Evolutionary conservation across 37 sponge, comb jelly and placozoan genomes (phyloP).

Genomic region (Ianthella basta): DNA sequence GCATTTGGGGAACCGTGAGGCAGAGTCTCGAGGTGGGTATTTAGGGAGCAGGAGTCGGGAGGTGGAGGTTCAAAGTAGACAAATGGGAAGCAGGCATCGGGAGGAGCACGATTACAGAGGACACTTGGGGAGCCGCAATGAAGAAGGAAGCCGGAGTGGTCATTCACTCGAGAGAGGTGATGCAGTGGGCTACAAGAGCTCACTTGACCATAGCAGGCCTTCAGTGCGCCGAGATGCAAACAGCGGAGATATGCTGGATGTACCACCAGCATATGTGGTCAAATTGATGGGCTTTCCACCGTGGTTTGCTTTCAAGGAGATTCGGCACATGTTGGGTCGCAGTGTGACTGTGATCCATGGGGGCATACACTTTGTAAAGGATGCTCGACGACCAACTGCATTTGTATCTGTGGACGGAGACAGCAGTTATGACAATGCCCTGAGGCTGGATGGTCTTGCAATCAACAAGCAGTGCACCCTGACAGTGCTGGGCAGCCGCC

Average conservation of each 20-base stretch:
- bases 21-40: too few species aligned
- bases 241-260: too few species aligned
- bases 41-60: too few species aligned
- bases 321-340: conserved; percentile 52
- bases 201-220: too few species aligned
- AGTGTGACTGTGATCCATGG: conserved; percentile 33
- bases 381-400: not conserved
- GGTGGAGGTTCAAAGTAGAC: too few species aligned
- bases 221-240: too few species aligned
- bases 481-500: not conserved
- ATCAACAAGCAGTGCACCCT: conserved; percentile 22
- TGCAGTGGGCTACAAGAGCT: not conserved
- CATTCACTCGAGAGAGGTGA: not conserved
- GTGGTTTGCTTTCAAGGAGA: conserved; percentile 54
- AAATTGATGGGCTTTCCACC: conserved; percentile 67
- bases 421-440: conserved; percentile 42
- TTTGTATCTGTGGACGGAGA: conserved; percentile 41
- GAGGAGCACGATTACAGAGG: too few species aligned
- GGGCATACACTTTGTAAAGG: conserved; percentile 51
- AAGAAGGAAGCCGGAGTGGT: conserved; percentile 10
- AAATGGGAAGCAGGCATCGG: too few species aligned
- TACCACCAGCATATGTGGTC: not conserved
- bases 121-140: too few species aligned
- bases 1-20: too few species aligned
- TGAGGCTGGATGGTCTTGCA: conserved; percentile 40